These are phyloP conservation scores for Loris lydekkerianus DNA, from an alignment of 2,797 vertebrate species.

Conservation along the genomic window DNA sequence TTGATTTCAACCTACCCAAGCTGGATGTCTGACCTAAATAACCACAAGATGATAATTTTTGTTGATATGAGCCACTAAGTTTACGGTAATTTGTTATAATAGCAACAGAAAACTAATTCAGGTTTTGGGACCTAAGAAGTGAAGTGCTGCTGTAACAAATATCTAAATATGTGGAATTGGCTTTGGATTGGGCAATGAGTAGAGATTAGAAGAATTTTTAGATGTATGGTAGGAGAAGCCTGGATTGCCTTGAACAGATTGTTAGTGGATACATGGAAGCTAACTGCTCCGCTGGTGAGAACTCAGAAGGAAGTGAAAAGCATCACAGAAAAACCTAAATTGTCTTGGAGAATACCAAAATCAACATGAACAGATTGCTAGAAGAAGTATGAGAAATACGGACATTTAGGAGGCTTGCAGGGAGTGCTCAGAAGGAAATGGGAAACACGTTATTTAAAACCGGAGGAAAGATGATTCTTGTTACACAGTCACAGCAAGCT, in stretches of 20 bases:
- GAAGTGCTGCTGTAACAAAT: background rate
- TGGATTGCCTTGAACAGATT: background rate
- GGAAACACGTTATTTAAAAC: background rate
- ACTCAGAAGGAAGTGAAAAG: background rate
- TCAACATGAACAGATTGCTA: background rate
- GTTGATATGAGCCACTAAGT: background rate
- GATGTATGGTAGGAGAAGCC: background rate
- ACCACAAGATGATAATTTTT: background rate
- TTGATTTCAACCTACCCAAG: background rate
- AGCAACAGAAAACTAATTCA: background rate
- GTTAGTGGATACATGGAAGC: background rate
- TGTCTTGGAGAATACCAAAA: background rate
- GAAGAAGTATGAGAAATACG: background rate
- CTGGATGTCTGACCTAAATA: background rate
- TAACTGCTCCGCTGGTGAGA: background rate
- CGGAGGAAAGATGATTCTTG: too few relatives aligned
- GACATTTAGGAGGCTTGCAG: background rate
- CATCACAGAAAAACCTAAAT: background rate
- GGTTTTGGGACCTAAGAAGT: background rate
- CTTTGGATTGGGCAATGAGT: background rate
- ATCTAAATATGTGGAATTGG: background rate
- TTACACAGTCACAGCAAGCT: background rate
- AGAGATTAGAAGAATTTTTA: background rate
- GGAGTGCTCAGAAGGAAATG: background rate
- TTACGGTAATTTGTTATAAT: background rate